These are phyloP conservation scores for Himalopsyche kuldschensis DNA, from an alignment of 2,888 invertebrate genomes.

Conservation along the genomic window DNA sequence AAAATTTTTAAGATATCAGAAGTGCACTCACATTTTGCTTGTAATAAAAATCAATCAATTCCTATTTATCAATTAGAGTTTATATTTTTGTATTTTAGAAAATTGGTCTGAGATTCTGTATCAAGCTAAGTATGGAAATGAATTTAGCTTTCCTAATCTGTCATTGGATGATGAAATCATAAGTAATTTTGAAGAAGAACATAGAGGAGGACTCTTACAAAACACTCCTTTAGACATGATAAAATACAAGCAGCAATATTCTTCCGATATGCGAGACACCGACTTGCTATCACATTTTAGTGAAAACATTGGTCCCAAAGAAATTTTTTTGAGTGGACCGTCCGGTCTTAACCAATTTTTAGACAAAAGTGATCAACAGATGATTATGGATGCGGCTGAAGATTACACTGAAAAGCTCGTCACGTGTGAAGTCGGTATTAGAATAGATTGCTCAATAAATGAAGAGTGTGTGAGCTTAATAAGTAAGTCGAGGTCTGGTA, in stretches of 20 bases:
- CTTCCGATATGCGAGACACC: slow-evolving; percentile 47
- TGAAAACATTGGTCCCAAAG: slow-evolving; percentile 29
- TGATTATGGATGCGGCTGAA: slow-evolving; percentile 57
- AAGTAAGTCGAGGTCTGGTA: slow-evolving; percentile 64
- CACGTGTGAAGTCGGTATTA: slow-evolving; percentile 63
- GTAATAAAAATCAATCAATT: too few relatives aligned
- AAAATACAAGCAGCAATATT: slow-evolving; percentile 44
- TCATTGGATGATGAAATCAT: slow-evolving; percentile 51
- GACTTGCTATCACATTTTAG: slow-evolving; percentile 33
- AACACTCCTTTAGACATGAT: slow-evolving; percentile 47
- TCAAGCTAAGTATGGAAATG: slow-evolving; percentile 51
- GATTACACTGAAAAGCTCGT: slow-evolving; percentile 53
- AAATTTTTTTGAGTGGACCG: slow-evolving; percentile 19
- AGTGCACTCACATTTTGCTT: too few relatives aligned
- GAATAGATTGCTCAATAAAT: slow-evolving; percentile 65
- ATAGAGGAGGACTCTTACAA: slow-evolving; percentile 41
- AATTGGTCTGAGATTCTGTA: slow-evolving; percentile 58
- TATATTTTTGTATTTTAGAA: slow-evolving; percentile 46
- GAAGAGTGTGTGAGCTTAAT: slow-evolving; percentile 65
- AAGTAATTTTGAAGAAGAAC: slow-evolving; percentile 46
- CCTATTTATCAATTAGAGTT: too few relatives aligned
- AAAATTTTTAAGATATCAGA: too few relatives aligned
- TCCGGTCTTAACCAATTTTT: slow-evolving; percentile 41
- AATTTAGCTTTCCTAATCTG: slow-evolving; percentile 50
- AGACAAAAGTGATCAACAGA: slow-evolving; percentile 48